Base-by-base conservation (phyloP, 1,140 invertebrate species). In the Drosophila repleta region DNA sequence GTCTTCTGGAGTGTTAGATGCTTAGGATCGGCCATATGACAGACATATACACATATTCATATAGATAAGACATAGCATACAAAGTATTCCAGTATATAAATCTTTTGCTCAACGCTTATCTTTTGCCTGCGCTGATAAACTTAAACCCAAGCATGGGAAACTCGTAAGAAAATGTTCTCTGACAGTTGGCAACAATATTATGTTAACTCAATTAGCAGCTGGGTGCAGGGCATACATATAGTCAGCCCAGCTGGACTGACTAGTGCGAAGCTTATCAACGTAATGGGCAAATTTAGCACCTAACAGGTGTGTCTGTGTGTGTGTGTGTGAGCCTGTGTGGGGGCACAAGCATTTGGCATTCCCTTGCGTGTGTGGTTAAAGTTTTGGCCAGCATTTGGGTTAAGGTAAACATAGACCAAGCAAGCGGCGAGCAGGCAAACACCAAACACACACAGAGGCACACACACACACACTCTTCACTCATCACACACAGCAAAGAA, bases 221-320 rank as follows among this genome's bases (percentile, higher is more conserved):
- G 0, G 1, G 8, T 10, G 15, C 0, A 52, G 49, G 24, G 49
- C 15, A 52, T 32, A 1, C 8, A 35, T 4, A n/a, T 5, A 52
- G 49, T 52, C 49, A n/a, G 17, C 3, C 29, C 7, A 29, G 2
- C 29, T 29, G 6, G 29, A 29, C 29, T 29, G 24, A 29, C n/a
- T n/a, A 15, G 65, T 79, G 79, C 72, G 57, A 79, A 83, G 79
- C 79, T 79, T 80, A 79, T 83, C 80, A 71, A 55, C 41, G 32
- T 74, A 76, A 77, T 70, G 74, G 43, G 62, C 48, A 61, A 53
- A 35, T 24, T 43, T 72, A 49, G 57, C 61, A 78, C 56, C 77
- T 66, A 55, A 48, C 63, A 48, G 65, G 26, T 20, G 15, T 53
- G 26, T 7, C n/a, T 52, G 37, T 51, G 17, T 35, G 39, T 20